These are phyloP conservation scores for Rhingia campestris DNA, from an alignment of 2,888 invertebrate genomes.

Conservation along the genomic window DNA sequence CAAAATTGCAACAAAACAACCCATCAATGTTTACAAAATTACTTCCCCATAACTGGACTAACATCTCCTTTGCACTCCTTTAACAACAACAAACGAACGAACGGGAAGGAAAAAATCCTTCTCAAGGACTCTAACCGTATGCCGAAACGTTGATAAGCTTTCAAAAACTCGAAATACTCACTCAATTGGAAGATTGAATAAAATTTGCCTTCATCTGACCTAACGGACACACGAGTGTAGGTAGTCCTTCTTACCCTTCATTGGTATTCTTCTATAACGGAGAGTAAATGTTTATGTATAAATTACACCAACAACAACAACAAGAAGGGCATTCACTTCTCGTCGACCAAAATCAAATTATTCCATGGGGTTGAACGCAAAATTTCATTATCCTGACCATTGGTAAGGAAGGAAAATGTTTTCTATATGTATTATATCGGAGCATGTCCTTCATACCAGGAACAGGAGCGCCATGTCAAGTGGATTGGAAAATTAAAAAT, in stretches of 20 bases:
- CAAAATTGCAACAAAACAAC: constrained; percentile 22
- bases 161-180: constrained; percentile 74
- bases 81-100: constrained; percentile 30
- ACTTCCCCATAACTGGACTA: constrained; percentile 48
- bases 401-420: constrained; percentile 47
- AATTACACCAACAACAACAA: constrained; percentile 62
- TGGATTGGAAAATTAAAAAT: constrained; percentile 82
- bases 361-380: constrained; percentile 76
- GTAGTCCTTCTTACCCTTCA: constrained; percentile 38
- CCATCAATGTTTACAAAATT: constrained; percentile 44
- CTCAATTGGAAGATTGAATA: constrained; percentile 83
- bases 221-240: constrained; percentile 43
- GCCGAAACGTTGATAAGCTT: constrained; percentile 76
- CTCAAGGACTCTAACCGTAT: constrained; percentile 38
- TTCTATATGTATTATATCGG: constrained; percentile 13
- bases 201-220: constrained; percentile 79
- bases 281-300: constrained; percentile 68
- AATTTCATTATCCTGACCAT: constrained; percentile 74
- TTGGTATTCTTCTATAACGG: constrained; percentile 51
- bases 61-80: not conserved
- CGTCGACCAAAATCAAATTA: constrained; percentile 76
- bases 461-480: constrained; percentile 76
- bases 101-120: constrained; percentile 33
- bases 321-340: constrained; percentile 71
- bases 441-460: constrained; percentile 14